A percentile compares a stretch with the other conserved stretches of the same genome.
Evolutionary conservation across 2,888 invertebrate species (phyloP).

Genomic region (Halictus quadricinctus): DNA sequence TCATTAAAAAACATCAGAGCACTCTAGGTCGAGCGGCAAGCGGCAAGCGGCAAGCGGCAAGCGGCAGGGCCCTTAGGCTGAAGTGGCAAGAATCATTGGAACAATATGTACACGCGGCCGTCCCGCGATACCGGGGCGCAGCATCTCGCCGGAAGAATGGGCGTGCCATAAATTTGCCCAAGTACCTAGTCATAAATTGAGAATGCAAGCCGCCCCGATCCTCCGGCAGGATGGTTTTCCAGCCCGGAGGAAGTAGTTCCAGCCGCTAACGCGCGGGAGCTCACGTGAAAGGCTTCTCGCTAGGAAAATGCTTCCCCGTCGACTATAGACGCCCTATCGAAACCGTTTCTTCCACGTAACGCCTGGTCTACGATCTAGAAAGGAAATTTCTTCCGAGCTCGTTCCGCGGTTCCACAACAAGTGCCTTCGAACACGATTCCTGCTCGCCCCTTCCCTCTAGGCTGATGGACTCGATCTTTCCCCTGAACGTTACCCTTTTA

Average conservation of each 20-base stretch:
- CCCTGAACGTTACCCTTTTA: neutral
- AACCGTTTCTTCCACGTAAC: slow-evolving; percentile 46
- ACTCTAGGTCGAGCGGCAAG: neutral
- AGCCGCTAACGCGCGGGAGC: slow-evolving; percentile 31
- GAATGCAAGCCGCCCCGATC: slow-evolving; percentile 65
- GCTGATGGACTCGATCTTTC: neutral
- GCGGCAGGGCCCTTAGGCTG: neutral
- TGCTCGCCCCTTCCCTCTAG: neutral
- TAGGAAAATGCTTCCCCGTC: slow-evolving; percentile 27
- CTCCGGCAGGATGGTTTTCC: slow-evolving; percentile 26
- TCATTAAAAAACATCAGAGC: slow-evolving; percentile 4
- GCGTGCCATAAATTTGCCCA: slow-evolving; percentile 73
- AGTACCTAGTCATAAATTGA: slow-evolving; percentile 77
- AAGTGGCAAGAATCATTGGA: slow-evolving; percentile 8
- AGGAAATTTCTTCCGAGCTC: slow-evolving; percentile 50
- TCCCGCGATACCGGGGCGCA: slow-evolving; percentile 26
- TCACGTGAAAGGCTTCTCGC: slow-evolving; percentile 23
- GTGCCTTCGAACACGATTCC: slow-evolving; percentile 4
- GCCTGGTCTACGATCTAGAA: slow-evolving; percentile 36
- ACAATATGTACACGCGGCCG: neutral
- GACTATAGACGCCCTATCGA: slow-evolving; percentile 37
- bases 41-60: neutral
- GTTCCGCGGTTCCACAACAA: slow-evolving; percentile 35
- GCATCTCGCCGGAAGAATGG: slow-evolving; percentile 67
- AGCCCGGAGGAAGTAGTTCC: slow-evolving; percentile 40